Conservation (phyloP, 2,888 invertebrate genomes). For the Caenorhabditis becei region DNA sequence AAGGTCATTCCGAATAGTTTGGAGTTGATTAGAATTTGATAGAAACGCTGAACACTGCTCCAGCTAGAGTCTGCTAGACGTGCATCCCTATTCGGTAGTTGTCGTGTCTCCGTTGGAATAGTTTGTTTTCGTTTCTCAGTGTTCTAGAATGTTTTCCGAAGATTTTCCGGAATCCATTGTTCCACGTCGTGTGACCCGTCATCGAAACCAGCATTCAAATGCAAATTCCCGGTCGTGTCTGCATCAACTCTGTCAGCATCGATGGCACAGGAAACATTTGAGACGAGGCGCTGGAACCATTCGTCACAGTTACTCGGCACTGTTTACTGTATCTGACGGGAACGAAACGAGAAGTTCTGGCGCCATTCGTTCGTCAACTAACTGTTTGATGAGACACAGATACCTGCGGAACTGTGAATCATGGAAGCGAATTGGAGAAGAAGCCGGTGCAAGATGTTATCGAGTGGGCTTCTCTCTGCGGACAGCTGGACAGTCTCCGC, state of each 20-base stretch:
- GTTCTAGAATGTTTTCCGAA: not conserved
- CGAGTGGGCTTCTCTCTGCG: not conserved
- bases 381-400: conserved; percentile 6
- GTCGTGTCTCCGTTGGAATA: not conserved
- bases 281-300: conserved; percentile 37
- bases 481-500: conserved; percentile 3
- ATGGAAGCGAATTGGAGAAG: conserved; percentile 3
- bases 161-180: conserved; percentile 15
- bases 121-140: not conserved
- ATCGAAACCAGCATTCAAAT: conserved; percentile 30
- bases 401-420: conserved; percentile 22
- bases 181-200: conserved; percentile 25
- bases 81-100: no score
- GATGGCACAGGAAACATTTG: not conserved
- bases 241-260: conserved; percentile 5
- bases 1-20: no score
- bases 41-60: no score
- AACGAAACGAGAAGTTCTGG: not conserved
- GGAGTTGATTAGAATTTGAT: no score
- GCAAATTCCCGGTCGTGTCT: conserved; percentile 34
- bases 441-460: conserved; percentile 31
- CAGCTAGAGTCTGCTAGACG: no score
- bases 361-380: conserved; percentile 1
- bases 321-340: conserved; percentile 1
- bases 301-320: conserved; percentile 41